phyloP scores from a whole-genome alignment of 2,797 vertebrate species.

The Pogonophryne albipinna region DNA sequence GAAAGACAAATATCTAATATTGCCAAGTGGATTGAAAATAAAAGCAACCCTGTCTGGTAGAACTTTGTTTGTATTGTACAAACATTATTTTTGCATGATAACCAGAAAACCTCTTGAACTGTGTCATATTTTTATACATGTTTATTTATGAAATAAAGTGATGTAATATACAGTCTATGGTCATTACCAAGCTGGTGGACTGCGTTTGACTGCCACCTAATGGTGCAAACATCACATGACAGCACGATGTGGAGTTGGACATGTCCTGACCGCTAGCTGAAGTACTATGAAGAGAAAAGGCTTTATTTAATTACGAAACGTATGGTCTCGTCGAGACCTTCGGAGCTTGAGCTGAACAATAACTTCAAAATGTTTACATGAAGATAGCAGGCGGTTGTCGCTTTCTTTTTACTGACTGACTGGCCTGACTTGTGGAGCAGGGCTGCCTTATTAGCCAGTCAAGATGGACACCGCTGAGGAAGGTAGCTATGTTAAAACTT shows the following conservation, averaged over 20 bases:
- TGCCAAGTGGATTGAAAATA: not conserved
- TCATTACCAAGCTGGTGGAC: not conserved
- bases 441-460: slow-evolving; percentile 73
- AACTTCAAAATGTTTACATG: slow-evolving; percentile 49
- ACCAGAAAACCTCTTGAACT: not conserved
- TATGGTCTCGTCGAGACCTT: not conserved
- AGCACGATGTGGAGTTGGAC: slow-evolving; percentile 13
- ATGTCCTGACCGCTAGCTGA: slow-evolving; percentile 14
- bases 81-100: not conserved
- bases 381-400: slow-evolving; percentile 39
- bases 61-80: not conserved
- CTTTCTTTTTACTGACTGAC: slow-evolving; percentile 20
- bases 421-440: slow-evolving; percentile 41
- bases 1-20: not conserved
- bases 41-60: not conserved
- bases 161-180: no score
- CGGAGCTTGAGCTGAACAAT: slow-evolving; percentile 1
- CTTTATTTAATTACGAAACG: not conserved
- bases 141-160: not conserved
- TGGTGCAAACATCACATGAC: slow-evolving; percentile 1
- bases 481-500: slow-evolving; percentile 82
- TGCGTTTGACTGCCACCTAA: slow-evolving; percentile 50
- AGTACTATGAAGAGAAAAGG: slow-evolving; percentile 9
- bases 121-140: not conserved
- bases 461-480: slow-evolving; percentile 96